Evolutionary conservation across 35 echinoderm and acorn worm genomes (phyloP).

Genomic region (Anneissia japonica): DNA sequence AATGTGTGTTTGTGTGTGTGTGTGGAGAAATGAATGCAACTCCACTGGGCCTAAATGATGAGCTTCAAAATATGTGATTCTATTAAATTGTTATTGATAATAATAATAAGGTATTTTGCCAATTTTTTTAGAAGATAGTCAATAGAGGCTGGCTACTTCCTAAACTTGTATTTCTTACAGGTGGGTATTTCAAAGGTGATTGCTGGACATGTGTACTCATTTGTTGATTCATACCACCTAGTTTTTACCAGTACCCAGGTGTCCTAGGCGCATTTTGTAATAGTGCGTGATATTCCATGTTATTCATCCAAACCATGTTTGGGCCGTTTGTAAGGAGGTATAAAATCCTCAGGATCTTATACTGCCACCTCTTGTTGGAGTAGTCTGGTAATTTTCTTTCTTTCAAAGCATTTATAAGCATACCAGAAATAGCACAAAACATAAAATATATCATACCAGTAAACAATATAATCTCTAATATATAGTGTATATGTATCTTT

Average conservation of each 20-base stretch:
- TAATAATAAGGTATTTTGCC: too few relatives aligned
- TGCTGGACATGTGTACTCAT: conserved; percentile 25
- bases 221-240: background rate
- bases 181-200: background rate
- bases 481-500: too few relatives aligned
- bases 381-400: background rate
- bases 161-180: background rate
- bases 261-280: conserved; percentile 18
- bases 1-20: too few relatives aligned
- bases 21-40: too few relatives aligned
- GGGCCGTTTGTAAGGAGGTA: background rate
- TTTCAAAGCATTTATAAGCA: too few relatives aligned
- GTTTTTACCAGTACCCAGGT: background rate
- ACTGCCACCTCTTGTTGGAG: background rate
- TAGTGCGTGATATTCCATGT: conserved; percentile 82
- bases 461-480: too few relatives aligned
- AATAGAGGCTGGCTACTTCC: background rate
- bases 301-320: conserved; percentile 33
- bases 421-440: too few relatives aligned
- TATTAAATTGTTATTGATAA: too few relatives aligned
- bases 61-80: too few relatives aligned
- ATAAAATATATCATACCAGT: too few relatives aligned
- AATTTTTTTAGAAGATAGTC: too few relatives aligned
- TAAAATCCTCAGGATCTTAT: background rate
- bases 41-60: too few relatives aligned